Conservation (phyloP, 2,797 vertebrate genomes). For the Pipistrellus pipistrellus region DNA sequence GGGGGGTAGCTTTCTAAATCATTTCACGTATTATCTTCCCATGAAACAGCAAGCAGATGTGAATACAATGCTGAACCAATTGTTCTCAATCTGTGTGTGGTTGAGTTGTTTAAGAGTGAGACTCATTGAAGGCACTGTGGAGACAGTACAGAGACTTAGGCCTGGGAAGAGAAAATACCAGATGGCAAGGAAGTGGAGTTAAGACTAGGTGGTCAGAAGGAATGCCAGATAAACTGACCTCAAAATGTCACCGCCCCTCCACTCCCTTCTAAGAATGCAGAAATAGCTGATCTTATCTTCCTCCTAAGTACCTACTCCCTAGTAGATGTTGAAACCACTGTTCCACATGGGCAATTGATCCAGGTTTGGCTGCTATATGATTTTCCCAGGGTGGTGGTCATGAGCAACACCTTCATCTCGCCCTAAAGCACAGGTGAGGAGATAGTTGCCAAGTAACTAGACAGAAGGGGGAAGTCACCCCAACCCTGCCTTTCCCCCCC, state of each 20-base stretch:
- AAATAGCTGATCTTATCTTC: neutral
- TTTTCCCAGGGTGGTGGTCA: neutral
- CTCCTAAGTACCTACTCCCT: neutral
- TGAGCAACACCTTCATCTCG: neutral
- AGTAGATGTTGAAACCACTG: neutral
- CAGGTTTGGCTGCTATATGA: neutral
- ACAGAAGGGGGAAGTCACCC: neutral
- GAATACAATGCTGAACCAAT: neutral
- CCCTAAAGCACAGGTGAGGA: neutral
- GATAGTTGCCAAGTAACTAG: neutral
- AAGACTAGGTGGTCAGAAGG: neutral
- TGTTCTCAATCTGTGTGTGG: neutral
- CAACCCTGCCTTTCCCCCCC: neutral
- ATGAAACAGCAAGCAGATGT: neutral
- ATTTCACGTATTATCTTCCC: neutral
- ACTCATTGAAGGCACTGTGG: neutral
- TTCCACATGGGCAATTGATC: neutral
- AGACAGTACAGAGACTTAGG: neutral
- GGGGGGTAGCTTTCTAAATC: neutral
- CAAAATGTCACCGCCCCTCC: neutral
- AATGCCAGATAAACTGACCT: neutral
- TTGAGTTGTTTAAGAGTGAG: slow-evolving; percentile 21
- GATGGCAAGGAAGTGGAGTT: neutral
- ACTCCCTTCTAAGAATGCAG: neutral
- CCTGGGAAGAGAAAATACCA: neutral